These are phyloP conservation scores for Zeus faber DNA, from an alignment of 2,113 vertebrate genomes.

Conservation along the genomic window DNA sequence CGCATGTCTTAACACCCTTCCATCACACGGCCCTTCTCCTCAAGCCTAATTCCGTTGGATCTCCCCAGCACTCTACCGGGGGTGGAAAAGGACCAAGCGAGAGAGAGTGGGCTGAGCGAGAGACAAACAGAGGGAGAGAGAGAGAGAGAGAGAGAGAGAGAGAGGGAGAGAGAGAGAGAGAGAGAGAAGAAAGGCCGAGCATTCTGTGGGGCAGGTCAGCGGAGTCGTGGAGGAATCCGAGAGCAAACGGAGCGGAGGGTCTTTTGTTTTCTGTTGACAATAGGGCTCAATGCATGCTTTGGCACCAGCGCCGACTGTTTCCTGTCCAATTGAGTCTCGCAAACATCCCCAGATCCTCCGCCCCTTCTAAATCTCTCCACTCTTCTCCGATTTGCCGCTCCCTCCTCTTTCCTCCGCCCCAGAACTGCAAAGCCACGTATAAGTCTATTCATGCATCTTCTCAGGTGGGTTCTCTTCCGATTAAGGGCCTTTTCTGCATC, in stretches of 20 bases:
- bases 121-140: not conserved
- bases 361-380: not conserved
- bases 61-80: constrained; percentile 5
- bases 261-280: constrained; percentile 23
- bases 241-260: constrained; percentile 6
- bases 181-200: not conserved
- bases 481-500: too few species aligned
- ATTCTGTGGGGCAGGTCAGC: constrained; percentile 2
- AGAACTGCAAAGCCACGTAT: not conserved
- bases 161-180: not conserved
- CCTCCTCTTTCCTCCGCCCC: not conserved
- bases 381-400: not conserved
- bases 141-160: not conserved
- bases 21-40: constrained; percentile 1
- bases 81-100: too few species aligned
- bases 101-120: not conserved
- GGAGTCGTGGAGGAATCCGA: constrained; percentile 19
- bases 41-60: not conserved
- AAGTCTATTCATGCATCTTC: not conserved
- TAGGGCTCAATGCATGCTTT: constrained; percentile 12
- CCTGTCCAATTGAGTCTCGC: constrained; percentile 7
- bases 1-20: constrained; percentile 16
- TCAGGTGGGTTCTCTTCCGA: too few species aligned
- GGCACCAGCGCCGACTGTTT: constrained; percentile 3
- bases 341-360: constrained; percentile 7